These are phyloP conservation scores for Mythimna impura DNA, from an alignment of 2,888 invertebrate genomes.

Conservation along the genomic window DNA sequence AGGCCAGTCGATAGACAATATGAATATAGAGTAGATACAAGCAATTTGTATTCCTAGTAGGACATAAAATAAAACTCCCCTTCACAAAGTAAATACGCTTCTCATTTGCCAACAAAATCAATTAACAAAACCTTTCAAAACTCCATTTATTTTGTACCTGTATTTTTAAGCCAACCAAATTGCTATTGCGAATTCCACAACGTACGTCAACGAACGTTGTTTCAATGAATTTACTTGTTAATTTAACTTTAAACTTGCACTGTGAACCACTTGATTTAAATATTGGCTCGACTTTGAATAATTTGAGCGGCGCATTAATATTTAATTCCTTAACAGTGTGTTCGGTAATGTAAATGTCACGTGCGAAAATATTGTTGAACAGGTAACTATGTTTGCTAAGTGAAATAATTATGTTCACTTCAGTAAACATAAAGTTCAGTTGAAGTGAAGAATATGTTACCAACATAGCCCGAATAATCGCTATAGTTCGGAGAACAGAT, in stretches of 20 bases:
- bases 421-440: too few relatives aligned
- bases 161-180: constrained; percentile 47
- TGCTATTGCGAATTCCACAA: constrained; percentile 27
- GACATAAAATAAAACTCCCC: constrained; percentile 6
- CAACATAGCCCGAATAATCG: too few relatives aligned
- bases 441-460: too few relatives aligned
- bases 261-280: constrained; percentile 54
- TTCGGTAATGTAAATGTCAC: not conserved
- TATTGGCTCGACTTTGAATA: constrained; percentile 51
- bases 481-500: too few relatives aligned
- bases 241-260: constrained; percentile 56
- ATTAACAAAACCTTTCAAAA: constrained; percentile 19
- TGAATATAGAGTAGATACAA: not conserved
- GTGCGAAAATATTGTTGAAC: constrained; percentile 18
- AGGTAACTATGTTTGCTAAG: constrained; percentile 14
- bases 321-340: constrained; percentile 34
- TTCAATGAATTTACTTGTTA: constrained; percentile 53
- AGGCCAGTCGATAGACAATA: too few relatives aligned
- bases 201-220: constrained; percentile 46
- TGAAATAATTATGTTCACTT: not conserved
- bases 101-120: constrained; percentile 28
- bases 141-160: constrained; percentile 27
- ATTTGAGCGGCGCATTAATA: constrained; percentile 49
- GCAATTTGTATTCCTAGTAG: not conserved
- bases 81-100: constrained; percentile 26